phyloP scores from a whole-genome alignment of 2,797 vertebrate genomes.

The Thalassophryne amazonica region DNA sequence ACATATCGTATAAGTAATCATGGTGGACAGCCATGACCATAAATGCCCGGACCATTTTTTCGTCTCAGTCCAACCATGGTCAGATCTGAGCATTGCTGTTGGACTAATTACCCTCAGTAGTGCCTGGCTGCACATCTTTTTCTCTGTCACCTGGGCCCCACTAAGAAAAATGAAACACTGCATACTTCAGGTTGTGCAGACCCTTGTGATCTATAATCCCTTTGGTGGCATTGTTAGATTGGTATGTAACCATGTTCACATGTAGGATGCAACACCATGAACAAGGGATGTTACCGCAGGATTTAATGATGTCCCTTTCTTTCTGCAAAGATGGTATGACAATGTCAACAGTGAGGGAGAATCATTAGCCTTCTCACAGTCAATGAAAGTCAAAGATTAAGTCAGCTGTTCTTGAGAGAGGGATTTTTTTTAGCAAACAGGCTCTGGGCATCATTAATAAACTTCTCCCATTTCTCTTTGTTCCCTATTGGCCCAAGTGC shows the following conservation, averaged over 20 bases:
- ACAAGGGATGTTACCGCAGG: slow-evolving; percentile 53
- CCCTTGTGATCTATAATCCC: slow-evolving; percentile 54
- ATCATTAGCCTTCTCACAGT: slow-evolving; percentile 70
- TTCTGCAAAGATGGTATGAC: slow-evolving; percentile 49
- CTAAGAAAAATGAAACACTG: slow-evolving; percentile 51
- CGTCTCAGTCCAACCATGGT: slow-evolving; percentile 66
- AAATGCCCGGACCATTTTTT: slow-evolving; percentile 35
- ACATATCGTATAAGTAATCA: no score
- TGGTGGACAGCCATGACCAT: no score
- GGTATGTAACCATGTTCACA: slow-evolving; percentile 3
- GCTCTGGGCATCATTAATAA: slow-evolving; percentile 61
- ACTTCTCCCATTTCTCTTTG: slow-evolving; percentile 23
- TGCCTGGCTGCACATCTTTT: slow-evolving; percentile 64
- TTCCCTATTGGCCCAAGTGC: slow-evolving; percentile 34
- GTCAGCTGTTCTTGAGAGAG: slow-evolving; percentile 62
- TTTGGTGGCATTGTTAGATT: slow-evolving; percentile 37
- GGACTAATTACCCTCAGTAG: slow-evolving; percentile 75
- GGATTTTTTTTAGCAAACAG: slow-evolving; percentile 53
- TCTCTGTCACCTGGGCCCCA: slow-evolving; percentile 58
- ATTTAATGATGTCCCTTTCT: slow-evolving; percentile 62
- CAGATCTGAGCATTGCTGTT: slow-evolving; percentile 52
- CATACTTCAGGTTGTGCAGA: slow-evolving; percentile 20
- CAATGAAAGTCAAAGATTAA: slow-evolving; percentile 79
- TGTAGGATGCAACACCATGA: slow-evolving; percentile 10
- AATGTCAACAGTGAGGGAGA: slow-evolving; percentile 49